These are phyloP conservation scores for Thryonomys swinderianus DNA, from an alignment of 2,113 vertebrate species.

Conservation along the genomic window DNA sequence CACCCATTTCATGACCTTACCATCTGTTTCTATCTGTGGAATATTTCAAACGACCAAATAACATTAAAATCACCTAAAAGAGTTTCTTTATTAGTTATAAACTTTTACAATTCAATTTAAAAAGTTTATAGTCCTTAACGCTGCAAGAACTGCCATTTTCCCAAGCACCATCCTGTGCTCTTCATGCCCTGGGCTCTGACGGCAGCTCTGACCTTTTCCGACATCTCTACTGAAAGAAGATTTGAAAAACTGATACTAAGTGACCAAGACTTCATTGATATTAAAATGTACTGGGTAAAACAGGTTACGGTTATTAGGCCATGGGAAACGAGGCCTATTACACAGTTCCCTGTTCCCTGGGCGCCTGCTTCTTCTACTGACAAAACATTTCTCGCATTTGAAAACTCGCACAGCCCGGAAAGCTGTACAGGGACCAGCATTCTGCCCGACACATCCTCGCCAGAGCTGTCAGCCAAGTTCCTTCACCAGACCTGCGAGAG, in stretches of 20 bases:
- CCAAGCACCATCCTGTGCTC: conserved; percentile 30
- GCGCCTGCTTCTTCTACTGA: conserved; percentile 45
- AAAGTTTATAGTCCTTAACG: conserved; percentile 69
- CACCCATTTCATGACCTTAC: conserved; percentile 36
- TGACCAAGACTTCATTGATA: conserved; percentile 59
- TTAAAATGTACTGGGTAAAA: conserved; percentile 64
- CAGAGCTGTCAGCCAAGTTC: neutral
- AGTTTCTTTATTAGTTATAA: conserved; percentile 79
- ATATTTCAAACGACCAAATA: conserved; percentile 58
- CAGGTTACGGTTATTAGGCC: conserved; percentile 34
- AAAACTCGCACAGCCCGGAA: conserved; percentile 62
- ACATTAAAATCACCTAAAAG: conserved; percentile 73
- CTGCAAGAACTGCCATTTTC: conserved; percentile 33
- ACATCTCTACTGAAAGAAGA: conserved; percentile 45
- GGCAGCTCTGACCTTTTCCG: conserved; percentile 48
- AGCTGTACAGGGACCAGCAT: neutral
- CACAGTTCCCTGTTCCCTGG: conserved; percentile 53
- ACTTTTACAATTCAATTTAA: conserved; percentile 76
- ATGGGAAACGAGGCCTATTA: neutral
- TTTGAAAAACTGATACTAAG: conserved; percentile 72
- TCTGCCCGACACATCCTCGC: neutral
- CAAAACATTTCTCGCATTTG: conserved; percentile 70
- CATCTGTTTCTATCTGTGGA: conserved; percentile 74
- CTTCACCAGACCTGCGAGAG: neutral
- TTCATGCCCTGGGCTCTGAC: conserved; percentile 40